Base-by-base conservation (phyloP, 1,140 invertebrate genomes). In the Acromyrmex charruanus region DNA sequence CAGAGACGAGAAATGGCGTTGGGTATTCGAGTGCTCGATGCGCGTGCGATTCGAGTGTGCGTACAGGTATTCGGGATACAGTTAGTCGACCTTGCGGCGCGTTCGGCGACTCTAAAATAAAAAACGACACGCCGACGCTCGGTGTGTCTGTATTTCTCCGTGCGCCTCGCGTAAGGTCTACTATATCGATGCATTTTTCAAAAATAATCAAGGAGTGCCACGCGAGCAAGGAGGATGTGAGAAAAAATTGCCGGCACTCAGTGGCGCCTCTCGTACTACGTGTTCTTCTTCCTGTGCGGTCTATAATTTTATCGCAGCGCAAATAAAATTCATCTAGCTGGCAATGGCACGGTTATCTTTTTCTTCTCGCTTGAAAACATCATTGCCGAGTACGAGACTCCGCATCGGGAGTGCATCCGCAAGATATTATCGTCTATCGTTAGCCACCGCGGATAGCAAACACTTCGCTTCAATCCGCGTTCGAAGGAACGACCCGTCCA, bases 81-180 rank as follows among this genome's bases (percentile, higher is more conserved):
- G 94, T 94, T 94, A 94, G 92, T 93, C 93, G 94, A 93, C 93
- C 93, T 94, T 94, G 94, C 92, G 53, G 93, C 93, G 68, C 55
- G 80, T 75, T 92, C 93, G 90, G 85, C 86, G 92, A 89, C 51
- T 25, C 85, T 86, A 55, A 91, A 89, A 91, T 90, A 91, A 92
- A 92, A 90, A 84, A 91, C 88, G 82, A 87, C 85, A 87, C 88
- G 89, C 88, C 90, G 88, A 90, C 91, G 91, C 89, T 88, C 87
- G 39, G 39, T 44, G 9, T 44, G 91, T 89, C 85, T 91, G 89
- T 88, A 91, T 92, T 93, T 92, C 91, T 92, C 86, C 90, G 85
- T 87, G 91, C 79, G 88, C 85, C 86, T 79, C 86, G 89, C 79
- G 85, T 39, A 65, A 35, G 31, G 21, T 25, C 4, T 39, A 86